Percentiles rank a stretch among this genome's conserved stretches.
These are phyloP conservation scores for Platysteira castanea DNA, from an alignment of 2,113 vertebrate species.

Conservation along the genomic window DNA sequence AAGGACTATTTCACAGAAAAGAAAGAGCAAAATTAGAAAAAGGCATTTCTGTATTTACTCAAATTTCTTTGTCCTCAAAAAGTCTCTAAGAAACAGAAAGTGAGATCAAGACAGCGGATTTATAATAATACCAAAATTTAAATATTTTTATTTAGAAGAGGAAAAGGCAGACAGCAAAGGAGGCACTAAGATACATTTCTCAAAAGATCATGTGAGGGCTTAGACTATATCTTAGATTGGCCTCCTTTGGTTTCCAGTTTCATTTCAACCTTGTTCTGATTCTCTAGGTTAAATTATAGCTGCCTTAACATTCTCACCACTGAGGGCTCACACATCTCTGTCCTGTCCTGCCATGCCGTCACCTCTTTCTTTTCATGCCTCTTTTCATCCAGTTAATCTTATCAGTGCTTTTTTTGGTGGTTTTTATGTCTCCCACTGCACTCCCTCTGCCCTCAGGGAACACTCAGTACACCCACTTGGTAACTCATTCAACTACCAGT, in stretches of 20 bases:
- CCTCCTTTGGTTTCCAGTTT: neutral
- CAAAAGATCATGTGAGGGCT: neutral
- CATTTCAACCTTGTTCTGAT: neutral
- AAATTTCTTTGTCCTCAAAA: neutral
- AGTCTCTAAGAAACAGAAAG: neutral
- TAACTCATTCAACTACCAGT: neutral
- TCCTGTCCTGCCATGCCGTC: neutral
- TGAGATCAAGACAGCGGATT: neutral
- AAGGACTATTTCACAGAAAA: neutral
- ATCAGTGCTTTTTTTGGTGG: neutral
- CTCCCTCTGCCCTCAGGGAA: neutral
- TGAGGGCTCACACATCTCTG: neutral
- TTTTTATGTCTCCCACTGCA: neutral
- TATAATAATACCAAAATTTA: neutral
- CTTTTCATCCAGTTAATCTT: neutral
- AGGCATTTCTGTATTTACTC: neutral
- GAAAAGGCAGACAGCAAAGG: neutral
- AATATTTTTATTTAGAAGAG: neutral
- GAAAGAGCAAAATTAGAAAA: neutral
- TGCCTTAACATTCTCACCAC: neutral
- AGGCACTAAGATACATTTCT: neutral
- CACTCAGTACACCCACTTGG: neutral
- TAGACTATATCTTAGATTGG: neutral
- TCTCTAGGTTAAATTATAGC: neutral
- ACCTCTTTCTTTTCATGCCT: neutral